These are phyloP conservation scores for Oreochromis aureus DNA, from an alignment of 2,113 vertebrate species.

Conservation along the genomic window DNA sequence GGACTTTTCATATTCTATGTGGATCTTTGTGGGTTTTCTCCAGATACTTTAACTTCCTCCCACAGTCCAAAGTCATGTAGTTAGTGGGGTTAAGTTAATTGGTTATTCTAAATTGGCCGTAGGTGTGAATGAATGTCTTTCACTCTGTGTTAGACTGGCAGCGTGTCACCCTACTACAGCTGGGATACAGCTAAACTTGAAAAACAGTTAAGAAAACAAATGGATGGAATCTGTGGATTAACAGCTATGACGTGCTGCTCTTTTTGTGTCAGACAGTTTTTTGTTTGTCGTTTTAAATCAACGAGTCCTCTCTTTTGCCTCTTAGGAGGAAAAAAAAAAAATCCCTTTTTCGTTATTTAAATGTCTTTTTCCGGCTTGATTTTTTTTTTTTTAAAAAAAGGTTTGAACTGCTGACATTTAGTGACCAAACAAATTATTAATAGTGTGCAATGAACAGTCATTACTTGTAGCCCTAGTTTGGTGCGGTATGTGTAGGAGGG, in stretches of 20 bases:
- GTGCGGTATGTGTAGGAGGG: not conserved
- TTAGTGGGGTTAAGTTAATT: not conserved
- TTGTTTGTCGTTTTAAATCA: not conserved
- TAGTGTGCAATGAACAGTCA: not conserved
- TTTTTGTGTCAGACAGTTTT: not conserved
- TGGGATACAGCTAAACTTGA: not conserved
- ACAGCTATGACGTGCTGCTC: not conserved
- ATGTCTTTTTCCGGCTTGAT: not conserved
- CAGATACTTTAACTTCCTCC: not conserved
- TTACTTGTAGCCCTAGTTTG: not conserved
- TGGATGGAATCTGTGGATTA: not conserved
- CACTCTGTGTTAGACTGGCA: not conserved
- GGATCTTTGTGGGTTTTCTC: not conserved
- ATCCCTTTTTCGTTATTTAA: not conserved
- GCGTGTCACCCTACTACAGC: not conserved
- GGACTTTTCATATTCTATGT: too few relatives aligned
- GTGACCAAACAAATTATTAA: not conserved
- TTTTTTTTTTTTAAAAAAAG: not conserved
- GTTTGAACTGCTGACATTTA: not conserved
- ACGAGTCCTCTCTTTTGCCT: rapidly evolving
- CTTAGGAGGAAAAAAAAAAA: not conserved
- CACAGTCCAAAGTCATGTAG: not conserved
- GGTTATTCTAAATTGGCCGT: not conserved
- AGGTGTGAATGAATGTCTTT: not conserved
- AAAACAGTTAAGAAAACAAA: not conserved